Percentiles rank a stretch among this genome's conserved stretches.
phyloP scores from a whole-genome alignment of 2,888 invertebrate species.

The Emmelina monodactyla region DNA sequence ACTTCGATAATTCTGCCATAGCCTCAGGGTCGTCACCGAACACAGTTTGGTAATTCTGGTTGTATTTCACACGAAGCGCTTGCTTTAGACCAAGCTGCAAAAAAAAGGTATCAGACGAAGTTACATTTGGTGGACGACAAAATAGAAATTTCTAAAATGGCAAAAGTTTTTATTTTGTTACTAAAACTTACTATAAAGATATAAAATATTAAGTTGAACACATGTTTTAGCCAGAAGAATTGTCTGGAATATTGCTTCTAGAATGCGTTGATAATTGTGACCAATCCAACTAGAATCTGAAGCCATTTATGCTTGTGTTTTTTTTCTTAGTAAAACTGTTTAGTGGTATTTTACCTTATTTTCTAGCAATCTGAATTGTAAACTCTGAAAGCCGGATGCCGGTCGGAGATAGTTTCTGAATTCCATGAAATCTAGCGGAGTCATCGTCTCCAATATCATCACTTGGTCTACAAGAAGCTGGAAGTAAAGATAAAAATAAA shows the following conservation, averaged over 20 bases:
- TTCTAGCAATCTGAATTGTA: constrained; percentile 95
- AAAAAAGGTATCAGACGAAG: constrained; percentile 7
- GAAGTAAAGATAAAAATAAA: too few species aligned
- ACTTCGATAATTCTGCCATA: constrained; percentile 56
- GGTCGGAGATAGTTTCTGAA: constrained; percentile 92
- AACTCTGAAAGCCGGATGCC: constrained; percentile 97
- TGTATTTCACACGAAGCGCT: constrained; percentile 91
- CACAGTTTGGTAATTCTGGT: constrained; percentile 88
- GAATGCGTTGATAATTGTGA: too few species aligned
- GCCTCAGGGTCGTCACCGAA: constrained; percentile 79
- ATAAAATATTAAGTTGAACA: too few species aligned
- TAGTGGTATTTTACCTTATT: constrained; percentile 71
- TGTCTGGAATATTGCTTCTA: too few species aligned
- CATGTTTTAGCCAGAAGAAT: too few species aligned
- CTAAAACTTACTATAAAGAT: too few species aligned
- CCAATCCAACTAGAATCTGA: too few species aligned
- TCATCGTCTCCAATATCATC: constrained; percentile 98
- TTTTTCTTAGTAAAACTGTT: too few species aligned
- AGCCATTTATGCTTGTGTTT: too few species aligned
- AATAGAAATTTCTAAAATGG: too few species aligned
- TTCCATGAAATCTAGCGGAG: constrained; percentile 97
- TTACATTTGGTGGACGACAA: too few species aligned
- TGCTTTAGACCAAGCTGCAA: constrained; percentile 73
- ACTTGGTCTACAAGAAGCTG: constrained; percentile 97
- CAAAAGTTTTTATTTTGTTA: too few species aligned